Conservation (phyloP, 2,797 vertebrate species). For the Naso thynnoides region DNA sequence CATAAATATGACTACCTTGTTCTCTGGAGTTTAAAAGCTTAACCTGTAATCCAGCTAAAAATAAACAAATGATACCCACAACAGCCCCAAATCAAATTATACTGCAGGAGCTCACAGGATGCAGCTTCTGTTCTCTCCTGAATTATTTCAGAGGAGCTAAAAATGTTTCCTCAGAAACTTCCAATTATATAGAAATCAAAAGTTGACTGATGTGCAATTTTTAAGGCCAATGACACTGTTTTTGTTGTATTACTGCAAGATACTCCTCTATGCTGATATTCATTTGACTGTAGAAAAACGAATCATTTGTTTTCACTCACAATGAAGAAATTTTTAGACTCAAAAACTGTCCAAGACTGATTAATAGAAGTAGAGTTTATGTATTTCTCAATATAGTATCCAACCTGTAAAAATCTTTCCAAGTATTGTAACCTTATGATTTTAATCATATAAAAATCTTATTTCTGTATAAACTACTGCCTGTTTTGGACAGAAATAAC, state of each 20-base stretch:
- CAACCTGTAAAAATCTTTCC: background rate
- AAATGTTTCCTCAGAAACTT: background rate
- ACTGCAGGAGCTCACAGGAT: background rate
- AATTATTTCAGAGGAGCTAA: background rate
- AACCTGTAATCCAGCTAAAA: conserved; percentile 52
- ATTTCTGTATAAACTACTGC: background rate
- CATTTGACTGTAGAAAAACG: background rate
- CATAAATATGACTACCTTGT: conserved; percentile 70
- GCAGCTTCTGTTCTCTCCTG: background rate
- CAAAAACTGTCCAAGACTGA: background rate
- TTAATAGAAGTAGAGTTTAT: background rate
- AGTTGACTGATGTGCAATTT: background rate
- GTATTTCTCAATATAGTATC: background rate
- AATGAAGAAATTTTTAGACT: too few relatives aligned
- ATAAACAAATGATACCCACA: conserved; percentile 40
- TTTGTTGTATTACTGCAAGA: background rate
- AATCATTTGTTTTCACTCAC: too few relatives aligned
- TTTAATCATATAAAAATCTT: background rate
- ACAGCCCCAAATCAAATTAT: conserved; percentile 12
- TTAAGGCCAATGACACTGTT: background rate
- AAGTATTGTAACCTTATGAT: background rate
- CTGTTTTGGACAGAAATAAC: background rate
- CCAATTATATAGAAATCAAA: background rate
- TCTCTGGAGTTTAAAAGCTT: conserved; percentile 58
- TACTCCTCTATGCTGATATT: background rate